phyloP scores from a whole-genome alignment of 2,888 invertebrate genomes.

The Alitta virens region DNA sequence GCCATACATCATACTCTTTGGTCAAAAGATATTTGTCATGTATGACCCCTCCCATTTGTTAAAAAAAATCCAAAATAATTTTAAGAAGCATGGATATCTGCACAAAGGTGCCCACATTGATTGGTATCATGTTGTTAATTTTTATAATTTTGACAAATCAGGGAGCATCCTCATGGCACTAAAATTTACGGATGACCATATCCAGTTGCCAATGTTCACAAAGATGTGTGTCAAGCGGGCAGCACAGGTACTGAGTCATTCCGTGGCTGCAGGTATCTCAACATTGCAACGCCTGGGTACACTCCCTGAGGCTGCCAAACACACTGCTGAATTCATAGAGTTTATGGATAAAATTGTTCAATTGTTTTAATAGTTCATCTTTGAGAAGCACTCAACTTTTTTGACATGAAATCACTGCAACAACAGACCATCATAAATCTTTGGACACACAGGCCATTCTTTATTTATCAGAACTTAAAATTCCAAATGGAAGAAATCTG shows the following conservation, averaged over 20 bases:
- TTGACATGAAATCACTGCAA: background rate
- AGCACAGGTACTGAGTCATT: background rate
- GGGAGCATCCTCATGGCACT: slow-evolving; percentile 6
- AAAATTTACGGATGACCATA: background rate
- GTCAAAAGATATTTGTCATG: slow-evolving; percentile 7
- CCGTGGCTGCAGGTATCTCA: background rate
- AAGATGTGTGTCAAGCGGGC: background rate
- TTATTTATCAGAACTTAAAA: background rate
- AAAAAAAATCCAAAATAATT: slow-evolving; percentile 15
- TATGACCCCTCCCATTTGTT: slow-evolving; percentile 21
- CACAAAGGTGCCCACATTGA: background rate
- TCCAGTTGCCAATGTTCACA: background rate
- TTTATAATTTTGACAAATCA: slow-evolving; percentile 2
- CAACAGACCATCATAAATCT: background rate
- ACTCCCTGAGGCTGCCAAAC: background rate
- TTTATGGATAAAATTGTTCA: background rate
- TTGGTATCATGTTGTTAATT: slow-evolving; percentile 3
- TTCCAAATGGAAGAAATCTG: background rate
- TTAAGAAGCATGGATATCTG: slow-evolving; percentile 8
- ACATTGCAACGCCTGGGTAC: background rate
- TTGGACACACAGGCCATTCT: background rate
- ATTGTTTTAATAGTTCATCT: background rate
- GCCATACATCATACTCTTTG: slow-evolving; percentile 9
- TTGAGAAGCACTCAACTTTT: background rate
- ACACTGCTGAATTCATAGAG: background rate